Evolutionary conservation across 2,113 vertebrate genomes (phyloP).

Genomic region (Tragelaphus scriptus): DNA sequence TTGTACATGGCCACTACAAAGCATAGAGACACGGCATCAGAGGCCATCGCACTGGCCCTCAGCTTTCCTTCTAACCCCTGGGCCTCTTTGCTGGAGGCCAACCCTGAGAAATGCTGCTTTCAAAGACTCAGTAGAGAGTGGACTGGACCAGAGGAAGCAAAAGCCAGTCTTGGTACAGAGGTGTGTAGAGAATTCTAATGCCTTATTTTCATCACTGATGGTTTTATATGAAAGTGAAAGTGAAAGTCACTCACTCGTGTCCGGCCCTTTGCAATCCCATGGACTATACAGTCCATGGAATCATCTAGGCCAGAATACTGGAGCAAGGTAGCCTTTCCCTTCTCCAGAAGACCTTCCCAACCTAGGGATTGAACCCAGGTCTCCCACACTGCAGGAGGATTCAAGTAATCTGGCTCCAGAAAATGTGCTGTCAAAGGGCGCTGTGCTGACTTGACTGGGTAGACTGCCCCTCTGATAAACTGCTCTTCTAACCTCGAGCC

Average conservation of each 20-base stretch:
- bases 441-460: neutral
- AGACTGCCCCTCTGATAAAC: neutral
- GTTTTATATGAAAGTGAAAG: constrained; percentile 4
- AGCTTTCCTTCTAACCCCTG: neutral
- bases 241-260: neutral
- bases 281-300: neutral
- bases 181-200: constrained; percentile 9
- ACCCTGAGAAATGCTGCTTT: neutral
- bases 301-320: neutral
- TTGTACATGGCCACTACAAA: constrained; percentile 98
- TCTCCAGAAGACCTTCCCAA: neutral
- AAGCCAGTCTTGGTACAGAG: neutral
- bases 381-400: neutral
- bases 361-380: neutral
- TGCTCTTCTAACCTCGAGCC: neutral
- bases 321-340: neutral
- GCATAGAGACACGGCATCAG: constrained; percentile 58
- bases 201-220: neutral
- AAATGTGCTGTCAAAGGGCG: neutral
- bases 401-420: neutral
- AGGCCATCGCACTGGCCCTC: neutral
- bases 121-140: neutral
- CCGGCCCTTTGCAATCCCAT: neutral
- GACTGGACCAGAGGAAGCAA: neutral
- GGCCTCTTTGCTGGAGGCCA: neutral